phyloP scores from a whole-genome alignment of 2,888 invertebrate genomes.

The Idaea aversata region DNA sequence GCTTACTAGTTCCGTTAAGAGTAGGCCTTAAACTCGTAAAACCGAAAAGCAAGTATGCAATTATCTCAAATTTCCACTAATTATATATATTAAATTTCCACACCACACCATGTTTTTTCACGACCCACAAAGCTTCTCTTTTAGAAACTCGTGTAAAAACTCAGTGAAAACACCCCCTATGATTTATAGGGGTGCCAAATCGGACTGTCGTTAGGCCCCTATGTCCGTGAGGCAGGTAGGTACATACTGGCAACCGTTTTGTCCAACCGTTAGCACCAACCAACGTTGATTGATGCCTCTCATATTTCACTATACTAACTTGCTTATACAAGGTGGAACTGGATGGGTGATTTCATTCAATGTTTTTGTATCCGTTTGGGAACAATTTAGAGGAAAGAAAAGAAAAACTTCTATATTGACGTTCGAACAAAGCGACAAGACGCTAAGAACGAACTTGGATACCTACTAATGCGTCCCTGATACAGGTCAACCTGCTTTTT shows the following conservation, averaged over 20 bases:
- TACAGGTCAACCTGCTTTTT: too few relatives aligned
- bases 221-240: background rate
- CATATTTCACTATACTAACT: background rate
- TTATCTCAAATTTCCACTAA: too few relatives aligned
- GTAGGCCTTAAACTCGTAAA: too few relatives aligned
- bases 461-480: too few relatives aligned
- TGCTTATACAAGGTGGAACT: background rate
- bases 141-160: background rate
- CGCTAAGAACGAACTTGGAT: too few relatives aligned
- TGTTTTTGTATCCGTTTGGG: too few relatives aligned
- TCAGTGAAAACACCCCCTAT: background rate
- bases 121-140: background rate
- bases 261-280: background rate
- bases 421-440: too few relatives aligned
- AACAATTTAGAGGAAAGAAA: too few relatives aligned
- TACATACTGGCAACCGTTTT: background rate
- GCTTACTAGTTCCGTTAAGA: too few relatives aligned
- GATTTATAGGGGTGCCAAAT: background rate
- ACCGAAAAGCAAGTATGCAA: background rate
- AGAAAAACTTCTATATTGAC: too few relatives aligned
- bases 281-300: background rate
- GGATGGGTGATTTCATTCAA: background rate
- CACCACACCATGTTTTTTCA: too few relatives aligned
- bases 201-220: background rate
- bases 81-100: too few relatives aligned